phyloP scores from a whole-genome alignment of 2,888 invertebrate genomes.

The Orchesellides sinensis region DNA sequence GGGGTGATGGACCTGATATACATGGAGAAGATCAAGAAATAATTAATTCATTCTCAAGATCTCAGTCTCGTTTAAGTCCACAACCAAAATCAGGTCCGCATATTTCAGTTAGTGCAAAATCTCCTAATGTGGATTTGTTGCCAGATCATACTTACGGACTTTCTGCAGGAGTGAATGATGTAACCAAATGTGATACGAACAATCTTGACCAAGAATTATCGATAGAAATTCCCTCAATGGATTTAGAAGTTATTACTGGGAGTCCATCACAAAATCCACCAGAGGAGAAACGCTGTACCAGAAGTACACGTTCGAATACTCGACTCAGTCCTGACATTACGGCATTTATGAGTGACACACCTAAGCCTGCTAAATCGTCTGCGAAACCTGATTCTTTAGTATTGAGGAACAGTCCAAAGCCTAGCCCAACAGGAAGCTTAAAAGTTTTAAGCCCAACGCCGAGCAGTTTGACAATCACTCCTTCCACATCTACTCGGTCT shows the following conservation, averaged over 20 bases:
- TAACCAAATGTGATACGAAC: constrained; percentile 79
- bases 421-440: constrained; percentile 73
- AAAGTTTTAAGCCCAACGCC: constrained; percentile 69
- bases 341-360: constrained; percentile 72
- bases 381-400: constrained; percentile 65
- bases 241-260: constrained; percentile 77
- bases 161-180: constrained; percentile 76
- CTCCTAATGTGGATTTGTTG: neutral
- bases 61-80: constrained; percentile 62
- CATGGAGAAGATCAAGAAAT: constrained; percentile 75
- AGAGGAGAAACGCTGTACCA: constrained; percentile 77
- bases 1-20: constrained; percentile 66
- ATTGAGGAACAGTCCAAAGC: constrained; percentile 74
- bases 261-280: constrained; percentile 56
- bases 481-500: constrained; percentile 65
- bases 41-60: constrained; percentile 71
- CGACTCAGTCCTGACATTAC: constrained; percentile 76
- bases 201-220: constrained; percentile 78
- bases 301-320: constrained; percentile 77
- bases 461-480: constrained; percentile 62
- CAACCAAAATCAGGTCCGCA: constrained; percentile 58
- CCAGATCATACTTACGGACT: constrained; percentile 67
- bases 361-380: constrained; percentile 68
- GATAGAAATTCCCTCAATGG: constrained; percentile 86
- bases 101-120: constrained; percentile 14